Evolutionary conservation across 2,888 invertebrate species (phyloP), one percentile per base, ranked within the genome.

Genomic region (Stenurella melanura): DNA sequence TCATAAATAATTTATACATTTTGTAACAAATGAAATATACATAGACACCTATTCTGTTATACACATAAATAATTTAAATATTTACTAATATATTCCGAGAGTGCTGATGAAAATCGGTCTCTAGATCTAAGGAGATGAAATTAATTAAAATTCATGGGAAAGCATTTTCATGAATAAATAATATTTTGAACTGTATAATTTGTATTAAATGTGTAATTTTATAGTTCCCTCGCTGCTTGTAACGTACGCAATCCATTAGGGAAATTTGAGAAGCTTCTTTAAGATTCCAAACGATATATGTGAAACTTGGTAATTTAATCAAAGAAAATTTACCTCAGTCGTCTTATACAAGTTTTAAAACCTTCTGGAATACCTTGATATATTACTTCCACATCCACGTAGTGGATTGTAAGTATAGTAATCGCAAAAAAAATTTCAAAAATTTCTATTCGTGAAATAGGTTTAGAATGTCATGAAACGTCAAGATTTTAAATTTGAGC

Each of bases 131-230:
- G 50, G n/a, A 15, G 50, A n/a, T n/a, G 50, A 15, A 50, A 50
- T 50, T 50, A 50, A 50, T 50, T 50, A 15, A n/a, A 50, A 50
- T 50, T 50, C 50, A 50, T 42, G 50, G 4, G n/a, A 50, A 50
- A 50, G 50, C 50, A 50, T 50, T 50, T 50, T 17, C 50, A 50
- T 50, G 50, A 50, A 50, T 50, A 50, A 50, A 50, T 50, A 50
- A 50, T 50, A 50, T 50, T 50, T n/a, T 50, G n/a, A n/a, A 50
- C 50, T 50, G n/a, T 17, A 50, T 50, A 50, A 50, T 50, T 50
- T 50, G 50, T 50, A 50, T n/a, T 50, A 50, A 50, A 50, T 50
- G 50, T 50, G 50, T 50, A 50, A 50, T 50, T 50, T 50, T 50
- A 50, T 50, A 50, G 50, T 50, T 50, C 50, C 50, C 50, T 50